Conservation (phyloP, 2,113 vertebrate species). For the Mustela lutreola region DNA sequence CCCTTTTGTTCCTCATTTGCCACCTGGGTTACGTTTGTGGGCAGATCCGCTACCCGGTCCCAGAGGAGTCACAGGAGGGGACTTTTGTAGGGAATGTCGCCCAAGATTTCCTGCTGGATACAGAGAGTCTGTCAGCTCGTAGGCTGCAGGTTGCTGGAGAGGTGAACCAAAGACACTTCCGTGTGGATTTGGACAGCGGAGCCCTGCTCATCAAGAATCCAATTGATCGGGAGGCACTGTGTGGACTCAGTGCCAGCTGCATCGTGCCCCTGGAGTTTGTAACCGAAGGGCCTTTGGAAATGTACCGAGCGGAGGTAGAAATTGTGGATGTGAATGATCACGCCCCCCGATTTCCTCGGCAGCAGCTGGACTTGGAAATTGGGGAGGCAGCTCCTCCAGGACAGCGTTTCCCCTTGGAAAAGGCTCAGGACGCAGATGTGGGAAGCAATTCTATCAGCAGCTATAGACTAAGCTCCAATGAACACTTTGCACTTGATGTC, state of each 20-base stretch:
- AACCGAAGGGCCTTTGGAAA: slow-evolving; percentile 82
- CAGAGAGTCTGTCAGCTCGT: slow-evolving; percentile 82
- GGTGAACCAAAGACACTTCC: slow-evolving; percentile 83
- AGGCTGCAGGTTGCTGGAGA: slow-evolving; percentile 84
- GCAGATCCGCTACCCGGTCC: slow-evolving; percentile 85
- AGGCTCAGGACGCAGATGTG: slow-evolving; percentile 88
- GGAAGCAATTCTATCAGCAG: slow-evolving; percentile 86
- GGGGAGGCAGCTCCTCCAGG: slow-evolving; percentile 88
- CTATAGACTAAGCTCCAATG: slow-evolving; percentile 87
- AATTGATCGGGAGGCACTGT: slow-evolving; percentile 85
- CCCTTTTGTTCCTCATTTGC: slow-evolving; percentile 83
- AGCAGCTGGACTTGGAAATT: slow-evolving; percentile 88
- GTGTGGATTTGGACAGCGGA: slow-evolving; percentile 85
- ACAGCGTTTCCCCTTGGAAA: slow-evolving; percentile 88
- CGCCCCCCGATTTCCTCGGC: slow-evolving; percentile 88
- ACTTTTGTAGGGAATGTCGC: slow-evolving; percentile 86
- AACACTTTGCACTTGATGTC: slow-evolving; percentile 86
- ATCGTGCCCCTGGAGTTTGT: slow-evolving; percentile 84
- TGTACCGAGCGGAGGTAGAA: slow-evolving; percentile 90
- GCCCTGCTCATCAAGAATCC: slow-evolving; percentile 83
- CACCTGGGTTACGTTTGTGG: slow-evolving; percentile 84
- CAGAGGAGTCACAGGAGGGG: slow-evolving; percentile 85
- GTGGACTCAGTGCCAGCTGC: slow-evolving; percentile 83
- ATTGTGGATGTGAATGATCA: slow-evolving; percentile 92
- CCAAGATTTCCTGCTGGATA: slow-evolving; percentile 84